Percentiles rank a stretch among this genome's conserved stretches.
phyloP scores from a whole-genome alignment of 2,113 vertebrate species.

The Alethe diademata region DNA sequence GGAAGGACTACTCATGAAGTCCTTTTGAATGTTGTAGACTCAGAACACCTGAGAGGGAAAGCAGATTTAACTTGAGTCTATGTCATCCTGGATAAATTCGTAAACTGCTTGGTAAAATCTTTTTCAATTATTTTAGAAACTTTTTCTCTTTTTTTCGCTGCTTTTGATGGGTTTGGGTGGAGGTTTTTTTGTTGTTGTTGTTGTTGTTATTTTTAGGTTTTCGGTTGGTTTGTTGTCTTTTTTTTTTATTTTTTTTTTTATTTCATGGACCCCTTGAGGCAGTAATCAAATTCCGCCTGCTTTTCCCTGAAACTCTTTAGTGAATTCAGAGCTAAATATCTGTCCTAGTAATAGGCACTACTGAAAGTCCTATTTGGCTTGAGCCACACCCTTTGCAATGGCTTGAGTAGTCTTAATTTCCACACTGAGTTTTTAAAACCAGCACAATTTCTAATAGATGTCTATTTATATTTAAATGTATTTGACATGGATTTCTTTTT shows the following conservation, averaged over 20 bases:
- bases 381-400: not conserved
- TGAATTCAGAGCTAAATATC: not conserved
- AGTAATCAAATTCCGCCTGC: not conserved
- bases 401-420: accelerated
- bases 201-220: no score
- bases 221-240: not conserved
- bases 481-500: not conserved
- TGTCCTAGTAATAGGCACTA: not conserved
- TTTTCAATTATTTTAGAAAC: not conserved
- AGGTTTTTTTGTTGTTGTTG: not conserved
- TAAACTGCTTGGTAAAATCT: not conserved
- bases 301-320: not conserved
- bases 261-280: accelerated
- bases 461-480: not conserved
- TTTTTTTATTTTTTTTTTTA: not conserved
- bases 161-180: not conserved
- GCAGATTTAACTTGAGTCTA: not conserved
- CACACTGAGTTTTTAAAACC: not conserved
- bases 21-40: not conserved
- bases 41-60: not conserved
- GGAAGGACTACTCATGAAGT: not conserved
- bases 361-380: not conserved
- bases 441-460: not conserved
- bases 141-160: not conserved
- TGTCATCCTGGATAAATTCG: not conserved